These are phyloP conservation scores for Neoscelio sp. DNA, from an alignment of 2,888 invertebrate species.

Conservation along the genomic window DNA sequence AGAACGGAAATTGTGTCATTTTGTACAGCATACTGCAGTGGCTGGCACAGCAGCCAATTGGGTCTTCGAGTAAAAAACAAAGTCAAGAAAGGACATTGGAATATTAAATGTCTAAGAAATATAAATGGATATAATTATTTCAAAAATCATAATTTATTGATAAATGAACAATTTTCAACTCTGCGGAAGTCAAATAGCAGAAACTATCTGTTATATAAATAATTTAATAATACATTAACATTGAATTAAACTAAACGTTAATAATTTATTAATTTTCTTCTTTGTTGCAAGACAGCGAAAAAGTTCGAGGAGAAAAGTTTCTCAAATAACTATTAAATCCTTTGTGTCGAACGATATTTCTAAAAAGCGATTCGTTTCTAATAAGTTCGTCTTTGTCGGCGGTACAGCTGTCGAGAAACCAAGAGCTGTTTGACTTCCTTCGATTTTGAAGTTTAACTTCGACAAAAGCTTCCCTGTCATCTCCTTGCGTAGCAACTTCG, in stretches of 20 bases:
- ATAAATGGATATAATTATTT: no score
- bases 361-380: conserved; percentile 59
- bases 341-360: conserved; percentile 41
- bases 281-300: conserved; percentile 1
- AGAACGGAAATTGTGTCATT: conserved; percentile 56
- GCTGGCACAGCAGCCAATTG: conserved; percentile 58
- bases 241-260: conserved; percentile 40
- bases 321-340: conserved; percentile 42
- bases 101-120: no score
- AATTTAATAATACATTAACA: no score
- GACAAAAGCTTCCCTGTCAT: conserved; percentile 62
- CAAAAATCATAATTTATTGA: no score
- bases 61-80: conserved; percentile 53
- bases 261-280: conserved; percentile 12
- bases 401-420: conserved; percentile 55
- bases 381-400: conserved; percentile 58
- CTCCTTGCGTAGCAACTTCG: conserved; percentile 57
- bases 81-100: conserved; percentile 28
- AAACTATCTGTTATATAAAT: no score
- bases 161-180: no score
- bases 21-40: conserved; percentile 48
- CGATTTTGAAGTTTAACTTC: conserved; percentile 69
- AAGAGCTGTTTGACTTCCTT: conserved; percentile 65
- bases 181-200: no score
- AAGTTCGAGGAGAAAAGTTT: no score